phyloP scores from a whole-genome alignment of 2,888 invertebrate genomes.

The Lymantria monacha region DNA sequence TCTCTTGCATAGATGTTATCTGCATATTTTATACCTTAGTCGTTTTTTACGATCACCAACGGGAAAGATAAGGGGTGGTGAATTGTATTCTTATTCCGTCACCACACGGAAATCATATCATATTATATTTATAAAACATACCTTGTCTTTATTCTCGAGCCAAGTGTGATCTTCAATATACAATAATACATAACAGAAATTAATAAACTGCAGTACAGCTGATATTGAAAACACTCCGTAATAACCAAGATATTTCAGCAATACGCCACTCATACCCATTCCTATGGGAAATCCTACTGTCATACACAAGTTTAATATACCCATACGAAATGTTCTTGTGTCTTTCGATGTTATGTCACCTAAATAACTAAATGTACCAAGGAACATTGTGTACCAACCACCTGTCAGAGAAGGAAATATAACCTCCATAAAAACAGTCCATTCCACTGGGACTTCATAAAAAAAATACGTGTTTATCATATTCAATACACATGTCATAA shows the following conservation, averaged over 20 bases:
- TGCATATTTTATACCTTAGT: too few relatives aligned
- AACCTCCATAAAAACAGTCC: slow-evolving; percentile 78
- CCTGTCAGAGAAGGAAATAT: slow-evolving; percentile 78
- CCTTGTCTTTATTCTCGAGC: slow-evolving; percentile 66
- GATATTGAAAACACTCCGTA: slow-evolving; percentile 78
- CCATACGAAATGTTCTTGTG: slow-evolving; percentile 83
- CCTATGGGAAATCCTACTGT: slow-evolving; percentile 75
- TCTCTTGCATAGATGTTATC: too few relatives aligned
- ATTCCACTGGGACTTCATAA: slow-evolving; percentile 77
- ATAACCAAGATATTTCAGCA: slow-evolving; percentile 68
- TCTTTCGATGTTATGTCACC: slow-evolving; percentile 81
- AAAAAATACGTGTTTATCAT: slow-evolving; percentile 81
- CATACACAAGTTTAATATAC: slow-evolving; percentile 75
- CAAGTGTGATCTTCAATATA: slow-evolving; percentile 69
- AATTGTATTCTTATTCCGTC: too few relatives aligned
- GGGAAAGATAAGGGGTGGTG: too few relatives aligned
- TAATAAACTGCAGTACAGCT: slow-evolving; percentile 60
- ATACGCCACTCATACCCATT: slow-evolving; percentile 68
- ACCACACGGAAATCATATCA: too few relatives aligned
- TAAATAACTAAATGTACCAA: slow-evolving; percentile 83
- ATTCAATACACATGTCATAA: slow-evolving; percentile 73
- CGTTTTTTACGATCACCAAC: too few relatives aligned
- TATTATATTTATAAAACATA: slow-evolving; percentile 41
- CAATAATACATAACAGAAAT: slow-evolving; percentile 71
- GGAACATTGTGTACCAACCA: slow-evolving; percentile 81